phyloP scores from a whole-genome alignment of 2,888 invertebrate genomes.

The Drosophila rubida region DNA sequence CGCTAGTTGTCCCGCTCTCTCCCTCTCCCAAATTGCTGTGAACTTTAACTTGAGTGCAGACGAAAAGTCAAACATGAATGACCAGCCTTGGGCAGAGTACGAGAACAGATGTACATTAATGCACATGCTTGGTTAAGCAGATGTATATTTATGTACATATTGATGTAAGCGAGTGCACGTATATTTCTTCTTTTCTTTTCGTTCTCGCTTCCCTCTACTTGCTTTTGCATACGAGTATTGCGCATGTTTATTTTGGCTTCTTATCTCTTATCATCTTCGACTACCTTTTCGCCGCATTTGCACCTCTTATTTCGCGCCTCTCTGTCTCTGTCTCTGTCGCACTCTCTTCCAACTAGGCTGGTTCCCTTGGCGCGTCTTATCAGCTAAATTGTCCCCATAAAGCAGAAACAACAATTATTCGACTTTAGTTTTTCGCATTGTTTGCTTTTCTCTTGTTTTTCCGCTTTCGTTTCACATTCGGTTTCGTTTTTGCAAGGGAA shows the following conservation, averaged over 20 bases:
- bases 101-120: background rate
- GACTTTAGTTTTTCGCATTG: constrained; percentile 14
- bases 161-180: too few species aligned
- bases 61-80: background rate
- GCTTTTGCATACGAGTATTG: constrained; percentile 5
- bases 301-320: constrained; percentile 2
- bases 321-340: background rate
- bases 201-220: background rate
- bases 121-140: too few species aligned
- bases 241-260: constrained; percentile 6
- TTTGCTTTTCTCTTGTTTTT: constrained; percentile 6
- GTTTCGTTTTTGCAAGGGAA: constrained; percentile 35
- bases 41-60: background rate
- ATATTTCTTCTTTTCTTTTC: background rate
- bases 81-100: background rate
- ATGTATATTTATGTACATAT: background rate
- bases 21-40: background rate
- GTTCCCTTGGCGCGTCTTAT: constrained; percentile 28
- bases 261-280: constrained; percentile 45
- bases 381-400: constrained; percentile 10
- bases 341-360: constrained; percentile 3
- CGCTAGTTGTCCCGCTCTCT: background rate
- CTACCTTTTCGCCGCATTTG: constrained; percentile 18
- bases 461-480: constrained; percentile 3
- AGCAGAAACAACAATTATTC: constrained; percentile 20